Evolutionary conservation across 2,888 invertebrate genomes (phyloP).

Genomic region (Eristalis pertinax): DNA sequence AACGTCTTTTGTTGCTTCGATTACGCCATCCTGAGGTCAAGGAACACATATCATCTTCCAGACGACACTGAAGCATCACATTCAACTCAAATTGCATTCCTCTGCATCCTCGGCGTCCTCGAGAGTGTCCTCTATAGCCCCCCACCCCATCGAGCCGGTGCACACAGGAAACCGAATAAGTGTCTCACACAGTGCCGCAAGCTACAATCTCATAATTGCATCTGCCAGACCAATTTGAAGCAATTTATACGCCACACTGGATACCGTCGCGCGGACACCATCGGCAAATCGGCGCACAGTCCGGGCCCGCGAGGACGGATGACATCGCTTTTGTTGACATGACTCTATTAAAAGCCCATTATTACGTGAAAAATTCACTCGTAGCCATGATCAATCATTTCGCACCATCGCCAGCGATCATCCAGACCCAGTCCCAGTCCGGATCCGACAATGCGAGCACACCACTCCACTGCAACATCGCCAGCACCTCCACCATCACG

Average conservation of each 20-base stretch:
- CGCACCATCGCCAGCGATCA: constrained; percentile 55
- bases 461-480: not conserved
- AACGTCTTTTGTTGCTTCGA: no score
- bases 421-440: not conserved
- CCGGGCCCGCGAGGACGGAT: constrained; percentile 36
- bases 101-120: not conserved
- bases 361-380: constrained; percentile 64
- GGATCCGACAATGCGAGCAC: not conserved
- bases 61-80: not conserved
- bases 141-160: not conserved
- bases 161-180: constrained; percentile 54
- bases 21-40: not conserved
- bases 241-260: constrained; percentile 55
- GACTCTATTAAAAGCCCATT: constrained; percentile 71
- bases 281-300: not conserved
- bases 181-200: constrained; percentile 37
- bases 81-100: not conserved
- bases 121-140: not conserved
- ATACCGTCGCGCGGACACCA: constrained; percentile 8
- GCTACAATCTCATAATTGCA: constrained; percentile 57
- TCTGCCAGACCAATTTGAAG: constrained; percentile 51
- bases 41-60: not conserved
- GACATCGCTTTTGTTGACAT: constrained; percentile 69
- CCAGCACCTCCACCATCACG: not conserved
- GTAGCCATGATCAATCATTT: constrained; percentile 69